A percentile compares a stretch with the other conserved stretches of the same genome.
These are phyloP conservation scores for Anastatus disparis DNA, from an alignment of 1,140 invertebrate genomes.

Conservation along the genomic window DNA sequence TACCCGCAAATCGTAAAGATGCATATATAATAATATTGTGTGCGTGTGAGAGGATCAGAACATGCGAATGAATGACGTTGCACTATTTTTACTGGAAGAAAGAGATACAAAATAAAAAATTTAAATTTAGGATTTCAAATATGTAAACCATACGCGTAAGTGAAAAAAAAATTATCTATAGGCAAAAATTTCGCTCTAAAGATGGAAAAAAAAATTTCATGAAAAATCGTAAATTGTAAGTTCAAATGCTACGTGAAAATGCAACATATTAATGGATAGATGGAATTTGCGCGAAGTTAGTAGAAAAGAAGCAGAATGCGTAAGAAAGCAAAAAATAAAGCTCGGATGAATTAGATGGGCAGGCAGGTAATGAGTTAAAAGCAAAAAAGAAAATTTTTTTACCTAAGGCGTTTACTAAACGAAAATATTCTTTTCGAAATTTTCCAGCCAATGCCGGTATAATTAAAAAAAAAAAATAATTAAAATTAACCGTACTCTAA, in stretches of 20 bases:
- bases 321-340: background rate
- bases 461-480: conserved; percentile 28
- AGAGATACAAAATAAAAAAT: background rate
- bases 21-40: background rate
- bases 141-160: conserved; percentile 31
- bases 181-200: conserved; percentile 30
- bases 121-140: conserved; percentile 36
- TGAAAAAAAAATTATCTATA: conserved; percentile 34
- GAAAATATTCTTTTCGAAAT: conserved; percentile 17
- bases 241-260: conserved; percentile 24
- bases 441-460: conserved; percentile 17
- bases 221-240: conserved; percentile 33
- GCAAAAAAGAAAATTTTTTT: background rate
- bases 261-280: conserved; percentile 19
- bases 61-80: conserved; percentile 26
- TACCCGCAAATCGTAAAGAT: conserved; percentile 3
- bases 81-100: conserved; percentile 37
- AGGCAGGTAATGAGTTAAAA: background rate
- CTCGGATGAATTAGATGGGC: background rate
- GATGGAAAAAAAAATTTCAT: conserved; percentile 27
- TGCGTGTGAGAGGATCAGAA: conserved; percentile 15
- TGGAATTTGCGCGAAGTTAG: conserved; percentile 3
- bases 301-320: background rate
- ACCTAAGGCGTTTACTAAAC: conserved; percentile 1
- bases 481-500: conserved; percentile 26